A percentile compares a stretch with the other conserved stretches of the same genome.
phyloP scores from a whole-genome alignment of 2,797 vertebrate genomes.

The Bradypus variegatus region DNA sequence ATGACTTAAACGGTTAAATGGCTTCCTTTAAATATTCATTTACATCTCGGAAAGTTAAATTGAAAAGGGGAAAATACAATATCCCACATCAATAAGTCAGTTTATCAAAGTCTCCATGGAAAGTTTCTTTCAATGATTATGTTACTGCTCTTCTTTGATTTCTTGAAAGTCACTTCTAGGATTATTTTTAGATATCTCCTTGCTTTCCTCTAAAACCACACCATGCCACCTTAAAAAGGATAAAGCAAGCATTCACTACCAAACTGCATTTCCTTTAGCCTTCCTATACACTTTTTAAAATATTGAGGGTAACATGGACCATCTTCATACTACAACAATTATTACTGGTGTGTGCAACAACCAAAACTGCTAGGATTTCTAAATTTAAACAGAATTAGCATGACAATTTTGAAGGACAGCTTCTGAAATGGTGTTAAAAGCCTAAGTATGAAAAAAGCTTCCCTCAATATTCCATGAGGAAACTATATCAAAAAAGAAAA shows the following conservation, averaged over 20 bases:
- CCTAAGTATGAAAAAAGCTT: constrained; percentile 5
- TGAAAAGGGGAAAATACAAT: background rate
- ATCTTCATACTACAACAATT: background rate
- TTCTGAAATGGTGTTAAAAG: background rate
- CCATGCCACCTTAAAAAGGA: background rate
- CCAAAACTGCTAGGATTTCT: background rate
- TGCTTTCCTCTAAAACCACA: constrained; percentile 28
- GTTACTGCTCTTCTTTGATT: background rate
- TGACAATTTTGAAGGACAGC: background rate
- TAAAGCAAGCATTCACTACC: background rate
- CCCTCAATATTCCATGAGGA: background rate
- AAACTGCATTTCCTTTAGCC: background rate
- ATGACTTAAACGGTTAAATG: constrained; percentile 23
- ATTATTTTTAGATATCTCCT: constrained; percentile 9
- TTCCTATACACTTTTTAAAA: constrained; percentile 16
- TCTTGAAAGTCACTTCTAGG: constrained; percentile 4
- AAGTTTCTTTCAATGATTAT: constrained; percentile 17
- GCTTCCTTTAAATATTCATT: constrained; percentile 19
- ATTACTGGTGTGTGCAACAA: background rate
- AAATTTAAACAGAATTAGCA: background rate
- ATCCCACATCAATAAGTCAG: background rate
- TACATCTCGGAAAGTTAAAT: constrained; percentile 10
- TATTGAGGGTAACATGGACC: background rate
- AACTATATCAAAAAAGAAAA: background rate
- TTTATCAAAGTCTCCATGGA: constrained; percentile 9